Conservation (phyloP, 2,888 invertebrate species). For the Tholera decimalis region DNA sequence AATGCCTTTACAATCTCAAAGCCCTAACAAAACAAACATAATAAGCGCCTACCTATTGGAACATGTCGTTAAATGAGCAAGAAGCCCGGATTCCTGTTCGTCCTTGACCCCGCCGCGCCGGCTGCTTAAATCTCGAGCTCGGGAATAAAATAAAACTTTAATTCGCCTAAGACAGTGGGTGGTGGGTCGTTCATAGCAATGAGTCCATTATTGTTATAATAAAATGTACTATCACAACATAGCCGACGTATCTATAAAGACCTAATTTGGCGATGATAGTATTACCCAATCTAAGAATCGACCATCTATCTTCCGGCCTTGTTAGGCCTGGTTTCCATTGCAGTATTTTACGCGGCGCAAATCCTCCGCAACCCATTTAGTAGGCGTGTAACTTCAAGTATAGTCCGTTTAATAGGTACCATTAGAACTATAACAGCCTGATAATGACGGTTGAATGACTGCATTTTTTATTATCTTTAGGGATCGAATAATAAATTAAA, state of each 20-base stretch:
- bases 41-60: constrained; percentile 7
- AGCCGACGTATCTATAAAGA: background rate
- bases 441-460: no score
- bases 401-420: no score
- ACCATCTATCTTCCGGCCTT: no score
- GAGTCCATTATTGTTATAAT: constrained; percentile 10
- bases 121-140: constrained; percentile 5
- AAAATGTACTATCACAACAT: background rate
- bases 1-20: no score
- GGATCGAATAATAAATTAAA: no score
- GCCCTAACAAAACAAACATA: background rate
- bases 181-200: background rate
- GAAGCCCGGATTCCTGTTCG: constrained; percentile 2
- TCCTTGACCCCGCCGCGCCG: constrained; percentile 35
- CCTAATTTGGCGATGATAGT: background rate
- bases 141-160: constrained; percentile 38
- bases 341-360: no score
- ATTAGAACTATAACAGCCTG: no score
- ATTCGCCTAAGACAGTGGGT: constrained; percentile 6
- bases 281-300: background rate
- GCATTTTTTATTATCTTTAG: no score
- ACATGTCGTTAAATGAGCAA: constrained; percentile 13
- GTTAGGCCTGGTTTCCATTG: no score
- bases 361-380: no score
- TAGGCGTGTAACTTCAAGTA: no score